Evolutionary conservation across 2,888 invertebrate genomes (phyloP).

Genomic region (Lycaena phlaeas): DNA sequence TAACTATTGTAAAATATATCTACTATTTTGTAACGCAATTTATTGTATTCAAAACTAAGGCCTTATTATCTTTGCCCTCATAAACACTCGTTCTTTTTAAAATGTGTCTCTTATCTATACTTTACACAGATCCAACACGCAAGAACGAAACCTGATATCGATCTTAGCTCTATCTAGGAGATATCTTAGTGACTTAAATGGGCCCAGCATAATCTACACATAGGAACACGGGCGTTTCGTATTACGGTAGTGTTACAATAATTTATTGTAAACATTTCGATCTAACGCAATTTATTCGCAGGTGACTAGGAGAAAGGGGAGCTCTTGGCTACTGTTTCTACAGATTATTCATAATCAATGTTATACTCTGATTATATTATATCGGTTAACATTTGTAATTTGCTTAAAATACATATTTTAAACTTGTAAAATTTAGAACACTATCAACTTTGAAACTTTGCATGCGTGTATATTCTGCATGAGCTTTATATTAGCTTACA

Average conservation of each 20-base stretch:
- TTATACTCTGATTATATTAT: too few species aligned
- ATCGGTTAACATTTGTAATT: constrained; percentile 5
- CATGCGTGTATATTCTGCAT: too few species aligned
- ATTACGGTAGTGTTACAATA: constrained; percentile 36
- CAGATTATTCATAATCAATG: too few species aligned
- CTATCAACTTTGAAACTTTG: too few species aligned
- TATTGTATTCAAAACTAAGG: too few species aligned
- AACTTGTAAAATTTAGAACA: too few species aligned
- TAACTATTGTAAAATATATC: too few species aligned
- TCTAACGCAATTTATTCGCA: constrained; percentile 45
- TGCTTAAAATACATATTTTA: too few species aligned
- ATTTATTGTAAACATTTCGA: constrained; percentile 47
- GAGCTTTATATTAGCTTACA: too few species aligned
- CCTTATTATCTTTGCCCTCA: neutral
- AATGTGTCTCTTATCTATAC: constrained; percentile 1
- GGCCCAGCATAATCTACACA: constrained; percentile 19
- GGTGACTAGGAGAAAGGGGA: constrained; percentile 40
- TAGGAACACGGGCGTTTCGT: constrained; percentile 26
- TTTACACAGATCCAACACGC: constrained; percentile 13
- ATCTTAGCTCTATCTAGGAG: constrained; percentile 15
- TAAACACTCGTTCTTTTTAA: constrained; percentile 2
- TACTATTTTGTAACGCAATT: too few species aligned
- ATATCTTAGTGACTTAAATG: constrained; percentile 20
- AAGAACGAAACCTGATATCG: constrained; percentile 16
- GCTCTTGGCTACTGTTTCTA: constrained; percentile 1